Base-by-base conservation (phyloP, 2,888 invertebrate species). In the Caenorhabditis zanzibari region DNA sequence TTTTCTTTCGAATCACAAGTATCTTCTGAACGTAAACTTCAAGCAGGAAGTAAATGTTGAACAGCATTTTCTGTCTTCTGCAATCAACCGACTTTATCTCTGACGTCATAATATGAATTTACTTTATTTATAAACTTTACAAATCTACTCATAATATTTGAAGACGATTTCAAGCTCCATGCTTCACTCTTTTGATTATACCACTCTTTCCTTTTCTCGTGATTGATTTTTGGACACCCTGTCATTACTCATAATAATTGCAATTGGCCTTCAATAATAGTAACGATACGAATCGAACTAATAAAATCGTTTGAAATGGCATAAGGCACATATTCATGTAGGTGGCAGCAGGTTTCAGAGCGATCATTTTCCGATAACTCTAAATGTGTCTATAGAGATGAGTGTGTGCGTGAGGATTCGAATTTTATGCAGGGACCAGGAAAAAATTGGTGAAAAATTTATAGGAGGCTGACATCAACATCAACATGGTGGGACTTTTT, bases 1-100 rank as follows among this genome's bases (percentile, higher is more conserved):
- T 83, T 83, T 26, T 74, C 74, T 0, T 83, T 83, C 38, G 83
- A 83, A 73, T 76, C 82, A 22, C 82, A 76, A 44, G 24, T 76
- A 5, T 66, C 82, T 9, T 41, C 41, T 4, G 76, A 82, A 4
- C 76, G 66, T n/a, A 76, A 76, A 71, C 49, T 79, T 26, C 79
- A 79, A 71, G 79, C 71, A 22, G 79, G 79, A 63, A 79, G 79
- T 64, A 71, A 64, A 64, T 79, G 71, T 24, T 79, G n/a, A 71
- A 5, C n/a, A n/a, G n/a, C 7, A 56, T 28, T 71, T 47, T 64
- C 56, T 64, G 56, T 44, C 69, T 77, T 77, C 61, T 77, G 76
- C 52, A 56, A 3, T 28, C 6, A 22, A 35, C 12, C 22, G 12
- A 41, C 19, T 58, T 19, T 52, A 14, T 49, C 7, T 14, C 10